Conservation (phyloP, 2,888 invertebrate genomes). For the Molorchus minor region DNA sequence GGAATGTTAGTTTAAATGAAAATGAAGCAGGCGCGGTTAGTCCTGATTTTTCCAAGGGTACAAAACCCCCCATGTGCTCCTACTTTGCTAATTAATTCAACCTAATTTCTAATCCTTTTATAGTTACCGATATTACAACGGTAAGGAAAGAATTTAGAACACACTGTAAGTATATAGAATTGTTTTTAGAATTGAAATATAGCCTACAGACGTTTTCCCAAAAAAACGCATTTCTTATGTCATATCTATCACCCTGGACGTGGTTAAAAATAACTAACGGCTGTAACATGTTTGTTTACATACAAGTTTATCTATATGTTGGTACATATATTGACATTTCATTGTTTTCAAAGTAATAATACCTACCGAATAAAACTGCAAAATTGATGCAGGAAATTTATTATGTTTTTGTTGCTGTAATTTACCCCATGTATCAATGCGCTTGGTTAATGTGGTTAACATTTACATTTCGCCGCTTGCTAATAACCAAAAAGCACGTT, state of each 20-base stretch:
- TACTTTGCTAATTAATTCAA: too few species aligned
- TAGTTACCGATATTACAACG: too few species aligned
- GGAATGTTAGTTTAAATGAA: too few species aligned
- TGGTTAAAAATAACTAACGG: not conserved
- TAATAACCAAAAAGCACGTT: constrained; percentile 19
- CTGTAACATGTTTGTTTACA: not conserved
- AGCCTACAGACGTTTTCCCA: too few species aligned
- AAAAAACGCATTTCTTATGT: not conserved
- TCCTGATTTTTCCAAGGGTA: too few species aligned
- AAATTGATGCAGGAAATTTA: constrained; percentile 17
- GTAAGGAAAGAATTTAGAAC: too few species aligned
- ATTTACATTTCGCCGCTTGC: constrained; percentile 16
- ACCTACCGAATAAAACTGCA: constrained; percentile 4
- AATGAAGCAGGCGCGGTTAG: too few species aligned
- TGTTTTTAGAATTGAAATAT: too few species aligned
- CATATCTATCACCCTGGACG: not conserved
- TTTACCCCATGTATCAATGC: not conserved
- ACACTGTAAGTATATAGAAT: too few species aligned
- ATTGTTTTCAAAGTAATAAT: constrained; percentile 11
- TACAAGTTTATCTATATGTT: not conserved
- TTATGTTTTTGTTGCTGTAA: constrained; percentile 19
- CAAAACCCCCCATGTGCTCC: too few species aligned
- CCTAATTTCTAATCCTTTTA: too few species aligned
- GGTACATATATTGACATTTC: not conserved
- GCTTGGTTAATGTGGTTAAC: constrained; percentile 14